Evolutionary conservation across 2,797 vertebrate genomes (phyloP).

Genomic region (Lemur catta): DNA sequence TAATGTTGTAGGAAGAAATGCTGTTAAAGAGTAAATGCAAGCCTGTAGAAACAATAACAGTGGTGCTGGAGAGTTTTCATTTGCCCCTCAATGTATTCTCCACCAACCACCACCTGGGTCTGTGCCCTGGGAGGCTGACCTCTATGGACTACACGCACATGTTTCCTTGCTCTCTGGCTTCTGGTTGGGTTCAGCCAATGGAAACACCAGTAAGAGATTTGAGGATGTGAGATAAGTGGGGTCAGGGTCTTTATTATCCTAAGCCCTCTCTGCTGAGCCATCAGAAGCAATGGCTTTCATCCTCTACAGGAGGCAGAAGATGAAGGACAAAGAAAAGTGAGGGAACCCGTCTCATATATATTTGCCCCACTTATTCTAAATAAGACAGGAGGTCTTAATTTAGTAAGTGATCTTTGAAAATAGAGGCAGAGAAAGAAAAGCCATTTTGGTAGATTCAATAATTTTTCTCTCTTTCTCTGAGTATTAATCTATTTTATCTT

Average conservation of each 20-base stretch:
- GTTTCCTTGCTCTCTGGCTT: background rate
- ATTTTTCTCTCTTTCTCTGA: background rate
- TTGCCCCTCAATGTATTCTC: background rate
- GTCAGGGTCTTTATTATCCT: background rate
- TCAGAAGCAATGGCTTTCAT: background rate
- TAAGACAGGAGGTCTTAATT: background rate
- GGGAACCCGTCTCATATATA: background rate
- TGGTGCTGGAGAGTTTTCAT: background rate
- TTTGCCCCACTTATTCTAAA: background rate
- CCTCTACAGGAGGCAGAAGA: background rate
- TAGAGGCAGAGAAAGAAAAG: background rate
- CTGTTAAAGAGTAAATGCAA: background rate
- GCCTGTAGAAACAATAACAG: background rate
- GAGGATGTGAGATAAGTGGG: background rate
- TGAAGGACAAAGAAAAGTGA: background rate
- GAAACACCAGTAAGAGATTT: background rate
- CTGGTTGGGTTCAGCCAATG: background rate
- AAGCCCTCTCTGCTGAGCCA: background rate
- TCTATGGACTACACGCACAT: background rate
- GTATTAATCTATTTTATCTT: conserved; percentile 5
- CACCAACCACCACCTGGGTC: background rate
- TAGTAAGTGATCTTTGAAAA: conserved; percentile 6
- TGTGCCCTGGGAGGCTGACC: background rate
- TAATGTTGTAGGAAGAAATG: background rate
- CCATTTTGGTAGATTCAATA: background rate